phyloP scores from a whole-genome alignment of 1,140 invertebrate species.

The Pachyrhynchus sulphureomaculatus region DNA sequence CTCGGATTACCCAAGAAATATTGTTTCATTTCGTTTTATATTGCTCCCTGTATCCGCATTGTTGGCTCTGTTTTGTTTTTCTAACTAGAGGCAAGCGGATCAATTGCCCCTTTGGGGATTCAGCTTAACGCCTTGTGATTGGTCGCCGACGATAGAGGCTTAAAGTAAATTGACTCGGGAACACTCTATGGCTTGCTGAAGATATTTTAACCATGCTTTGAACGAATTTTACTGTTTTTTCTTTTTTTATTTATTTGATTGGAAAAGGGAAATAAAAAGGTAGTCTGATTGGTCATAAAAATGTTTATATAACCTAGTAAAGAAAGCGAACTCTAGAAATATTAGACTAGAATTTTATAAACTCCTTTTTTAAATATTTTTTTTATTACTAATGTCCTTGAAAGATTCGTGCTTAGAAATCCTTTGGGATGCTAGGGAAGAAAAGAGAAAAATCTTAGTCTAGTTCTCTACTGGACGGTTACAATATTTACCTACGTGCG shows the following conservation, averaged over 20 bases:
- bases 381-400: no score
- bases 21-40: conserved; percentile 38
- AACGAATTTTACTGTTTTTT: conserved; percentile 5
- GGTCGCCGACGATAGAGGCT: conserved; percentile 12
- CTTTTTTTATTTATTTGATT: neutral
- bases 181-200: neutral
- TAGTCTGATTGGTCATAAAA: no score
- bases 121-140: conserved; percentile 16
- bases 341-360: no score
- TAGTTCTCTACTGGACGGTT: no score
- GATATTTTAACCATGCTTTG: neutral
- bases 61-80: conserved; percentile 25
- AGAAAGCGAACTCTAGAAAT: no score
- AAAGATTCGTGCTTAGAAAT: no score
- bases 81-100: conserved; percentile 12
- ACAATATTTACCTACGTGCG: no score
- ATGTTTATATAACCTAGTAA: no score
- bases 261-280: no score
- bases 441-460: no score
- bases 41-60: conserved; percentile 21
- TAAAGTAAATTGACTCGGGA: conserved; percentile 5
- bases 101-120: conserved; percentile 17
- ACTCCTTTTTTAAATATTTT: no score
- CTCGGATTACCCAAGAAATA: conserved; percentile 34
- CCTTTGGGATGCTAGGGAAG: no score